These are phyloP conservation scores for Donacobius atricapilla DNA, from an alignment of 2,113 vertebrate genomes.

Conservation along the genomic window DNA sequence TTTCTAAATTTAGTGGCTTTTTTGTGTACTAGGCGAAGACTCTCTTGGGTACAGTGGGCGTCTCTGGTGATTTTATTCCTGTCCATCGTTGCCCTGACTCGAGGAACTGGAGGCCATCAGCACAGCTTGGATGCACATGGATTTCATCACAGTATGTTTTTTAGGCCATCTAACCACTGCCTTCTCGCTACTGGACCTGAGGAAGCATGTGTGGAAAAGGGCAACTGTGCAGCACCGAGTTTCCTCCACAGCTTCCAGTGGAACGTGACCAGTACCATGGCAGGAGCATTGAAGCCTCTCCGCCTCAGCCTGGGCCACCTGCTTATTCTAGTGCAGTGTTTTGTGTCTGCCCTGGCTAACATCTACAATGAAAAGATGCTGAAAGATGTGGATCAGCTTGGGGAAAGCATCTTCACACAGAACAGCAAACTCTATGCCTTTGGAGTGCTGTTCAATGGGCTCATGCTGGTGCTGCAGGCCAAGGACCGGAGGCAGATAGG, in stretches of 20 bases:
- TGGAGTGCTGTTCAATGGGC: constrained; percentile 87
- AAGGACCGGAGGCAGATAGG: constrained; percentile 79
- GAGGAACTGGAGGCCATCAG: constrained; percentile 77
- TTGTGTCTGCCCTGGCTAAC: constrained; percentile 93
- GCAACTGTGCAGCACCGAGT: constrained; percentile 37
- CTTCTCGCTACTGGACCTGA: constrained; percentile 72
- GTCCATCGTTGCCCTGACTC: constrained; percentile 87
- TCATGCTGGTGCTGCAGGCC: constrained; percentile 79
- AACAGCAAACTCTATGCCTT: constrained; percentile 93
- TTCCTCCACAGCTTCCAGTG: constrained; percentile 76
- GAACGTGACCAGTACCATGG: constrained; percentile 71
- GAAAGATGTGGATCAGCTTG: constrained; percentile 87
- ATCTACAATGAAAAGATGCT: constrained; percentile 99
- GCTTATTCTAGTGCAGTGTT: constrained; percentile 90
- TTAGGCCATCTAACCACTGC: constrained; percentile 87
- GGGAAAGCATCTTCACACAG: constrained; percentile 93
- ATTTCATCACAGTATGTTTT: constrained; percentile 78
- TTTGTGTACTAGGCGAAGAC: constrained; percentile 79
- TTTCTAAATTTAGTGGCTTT: constrained; percentile 29
- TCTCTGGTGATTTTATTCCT: constrained; percentile 90
- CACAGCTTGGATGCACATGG: constrained; percentile 72
- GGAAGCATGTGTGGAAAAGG: constrained; percentile 63
- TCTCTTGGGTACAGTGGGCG: constrained; percentile 94
- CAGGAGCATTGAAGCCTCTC: constrained; percentile 72
- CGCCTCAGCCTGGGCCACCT: constrained; percentile 86